Evolutionary conservation across 2,113 vertebrate species (phyloP).

Genomic region (Sapajus apella): DNA sequence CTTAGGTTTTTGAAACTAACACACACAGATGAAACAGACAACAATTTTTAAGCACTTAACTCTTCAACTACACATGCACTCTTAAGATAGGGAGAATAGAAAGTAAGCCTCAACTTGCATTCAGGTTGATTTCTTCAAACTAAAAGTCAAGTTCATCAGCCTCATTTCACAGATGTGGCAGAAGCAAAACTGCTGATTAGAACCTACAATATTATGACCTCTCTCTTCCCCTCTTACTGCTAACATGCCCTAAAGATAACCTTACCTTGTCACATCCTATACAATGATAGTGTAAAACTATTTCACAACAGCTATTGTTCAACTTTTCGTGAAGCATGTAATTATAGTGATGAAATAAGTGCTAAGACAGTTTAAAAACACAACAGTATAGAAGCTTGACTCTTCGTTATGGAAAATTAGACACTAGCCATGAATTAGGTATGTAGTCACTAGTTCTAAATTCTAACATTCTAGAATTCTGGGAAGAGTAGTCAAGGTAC

Average conservation of each 20-base stretch:
- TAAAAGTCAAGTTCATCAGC: neutral
- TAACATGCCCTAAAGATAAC: neutral
- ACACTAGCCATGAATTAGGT: neutral
- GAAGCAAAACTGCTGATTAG: neutral
- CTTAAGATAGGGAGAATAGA: neutral
- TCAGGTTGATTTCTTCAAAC: slow-evolving; percentile 22
- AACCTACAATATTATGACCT: too few relatives aligned
- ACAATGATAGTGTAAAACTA: neutral
- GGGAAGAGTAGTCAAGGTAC: neutral
- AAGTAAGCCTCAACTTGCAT: neutral
- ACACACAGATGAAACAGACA: neutral
- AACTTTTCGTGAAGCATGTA: slow-evolving; percentile 46
- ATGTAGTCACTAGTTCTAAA: neutral
- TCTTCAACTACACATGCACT: neutral
- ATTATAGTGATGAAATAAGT: slow-evolving; percentile 23
- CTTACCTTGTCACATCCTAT: neutral
- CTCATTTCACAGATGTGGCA: neutral
- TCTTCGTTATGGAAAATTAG: neutral
- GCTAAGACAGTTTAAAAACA: neutral
- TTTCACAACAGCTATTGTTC: slow-evolving; percentile 48
- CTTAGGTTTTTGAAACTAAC: slow-evolving; percentile 24
- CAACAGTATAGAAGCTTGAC: neutral
- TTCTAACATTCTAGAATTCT: neutral
- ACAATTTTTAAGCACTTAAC: neutral
- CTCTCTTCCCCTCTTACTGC: neutral